Evolutionary conservation across 2,113 vertebrate genomes (phyloP), one percentile per base, ranked within the genome.

Genomic region (Channa maculata): DNA sequence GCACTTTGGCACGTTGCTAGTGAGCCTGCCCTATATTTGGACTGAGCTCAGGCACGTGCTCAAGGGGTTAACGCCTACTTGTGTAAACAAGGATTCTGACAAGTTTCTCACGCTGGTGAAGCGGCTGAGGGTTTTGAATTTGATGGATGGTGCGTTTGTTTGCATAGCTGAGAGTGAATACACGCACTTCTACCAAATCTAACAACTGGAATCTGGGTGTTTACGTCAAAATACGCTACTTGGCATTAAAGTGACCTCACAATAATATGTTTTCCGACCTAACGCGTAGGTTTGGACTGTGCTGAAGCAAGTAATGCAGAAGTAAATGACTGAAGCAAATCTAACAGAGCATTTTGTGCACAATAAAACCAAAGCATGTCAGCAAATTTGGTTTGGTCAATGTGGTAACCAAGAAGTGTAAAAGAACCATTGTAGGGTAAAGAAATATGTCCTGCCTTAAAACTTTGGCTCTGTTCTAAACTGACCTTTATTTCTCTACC

Each of bases 11-110:
- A 89, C 12, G 34, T 65, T 86, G 82, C 60, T 55, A 52, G 67
- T 36, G 74, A 91, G 65, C 33, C 53, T 51, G 84, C 80, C 89
- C 89, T 91, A 90, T 86, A 91, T 91, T 89, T 91, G 90, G 88
- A 89, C 70, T 72, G 86, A 85, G 82, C 81, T 5, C 71, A 82
- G 88, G 71, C 89, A 87, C 77, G 76, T 88, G 91, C 84, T 85
- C 53, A 63, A 65, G 53, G 84, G 87, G 88, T 89, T 75, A 81
- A 88, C 86, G 79, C 88, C 92, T 73, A 91, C 90, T 79, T 43
- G 85, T 59, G 74, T 74, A 88, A 84, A 85, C 77, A 80, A 77
- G 69, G 64, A 83, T 76, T 72, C 64, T 39, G 75, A 82, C 65
- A 71, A 61, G 77, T 86, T 85, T 82, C 61, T 77, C n/a, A 33